Evolutionary conservation across 37 sponge, comb jelly and placozoan genomes (phyloP).

Genomic region (Agelas oroides): DNA sequence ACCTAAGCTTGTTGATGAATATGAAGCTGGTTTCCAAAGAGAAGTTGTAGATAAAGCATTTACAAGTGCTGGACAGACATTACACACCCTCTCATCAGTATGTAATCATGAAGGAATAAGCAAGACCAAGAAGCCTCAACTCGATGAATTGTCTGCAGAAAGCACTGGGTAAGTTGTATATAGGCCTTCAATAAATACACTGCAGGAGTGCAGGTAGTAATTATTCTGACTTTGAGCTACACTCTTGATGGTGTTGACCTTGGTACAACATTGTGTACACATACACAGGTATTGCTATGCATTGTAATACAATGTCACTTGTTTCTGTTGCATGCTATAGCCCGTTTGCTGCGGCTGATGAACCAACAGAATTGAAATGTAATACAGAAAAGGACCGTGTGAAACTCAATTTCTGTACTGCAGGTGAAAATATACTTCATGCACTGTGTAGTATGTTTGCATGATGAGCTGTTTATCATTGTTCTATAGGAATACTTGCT

Average conservation of each 20-base stretch:
- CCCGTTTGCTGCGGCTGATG: not conserved
- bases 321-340: not conserved
- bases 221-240: too few species aligned
- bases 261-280: too few species aligned
- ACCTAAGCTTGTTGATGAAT: not conserved
- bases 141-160: too few species aligned
- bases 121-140: too few species aligned
- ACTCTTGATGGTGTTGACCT: too few species aligned
- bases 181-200: too few species aligned
- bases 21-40: not conserved
- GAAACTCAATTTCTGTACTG: conserved; percentile 18
- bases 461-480: not conserved
- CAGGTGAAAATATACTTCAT: conserved; percentile 29
- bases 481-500: conserved; percentile 25
- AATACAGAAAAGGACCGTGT: conserved; percentile 39
- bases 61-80: not conserved
- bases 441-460: too few species aligned
- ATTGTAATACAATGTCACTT: too few species aligned
- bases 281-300: too few species aligned
- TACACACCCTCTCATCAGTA: conserved; percentile 5
- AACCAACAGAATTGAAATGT: conserved; percentile 12
- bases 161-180: not conserved
- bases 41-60: not conserved
- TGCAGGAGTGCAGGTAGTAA: too few species aligned
- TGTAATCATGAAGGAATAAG: not conserved